Evolutionary conservation across 2,797 vertebrate genomes (phyloP).

Genomic region (Malacoraja senta): DNA sequence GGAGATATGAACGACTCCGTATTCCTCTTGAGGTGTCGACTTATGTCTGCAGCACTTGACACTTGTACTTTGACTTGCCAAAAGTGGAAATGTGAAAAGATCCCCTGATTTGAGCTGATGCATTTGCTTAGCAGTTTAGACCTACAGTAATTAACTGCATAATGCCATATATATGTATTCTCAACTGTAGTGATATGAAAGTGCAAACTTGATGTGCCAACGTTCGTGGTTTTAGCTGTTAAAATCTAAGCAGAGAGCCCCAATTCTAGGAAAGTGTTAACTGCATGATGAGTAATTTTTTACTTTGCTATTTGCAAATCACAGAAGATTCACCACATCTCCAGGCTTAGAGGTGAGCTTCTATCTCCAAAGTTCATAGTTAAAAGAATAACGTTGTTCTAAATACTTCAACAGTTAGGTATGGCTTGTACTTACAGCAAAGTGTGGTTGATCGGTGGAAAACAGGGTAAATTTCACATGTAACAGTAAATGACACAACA

Average conservation of each 20-base stretch:
- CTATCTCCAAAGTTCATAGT: background rate
- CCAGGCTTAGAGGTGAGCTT: background rate
- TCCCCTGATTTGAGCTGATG: too few species aligned
- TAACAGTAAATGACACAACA: too few species aligned
- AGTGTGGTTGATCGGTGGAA: too few species aligned
- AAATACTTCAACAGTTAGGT: background rate
- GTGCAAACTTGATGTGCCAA: conserved; percentile 11
- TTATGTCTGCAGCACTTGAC: background rate
- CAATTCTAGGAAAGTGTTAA: conserved; percentile 30
- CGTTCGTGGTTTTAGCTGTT: conserved; percentile 18
- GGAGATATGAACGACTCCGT: too few species aligned
- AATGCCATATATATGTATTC: background rate
- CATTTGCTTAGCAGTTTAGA: background rate
- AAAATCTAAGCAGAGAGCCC: conserved; percentile 12
- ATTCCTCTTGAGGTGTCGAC: background rate
- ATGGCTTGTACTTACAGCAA: too few species aligned
- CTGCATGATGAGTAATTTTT: conserved; percentile 17
- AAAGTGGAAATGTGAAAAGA: background rate
- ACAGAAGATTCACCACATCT: background rate
- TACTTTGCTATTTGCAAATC: background rate
- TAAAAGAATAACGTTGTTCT: background rate
- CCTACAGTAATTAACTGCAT: background rate
- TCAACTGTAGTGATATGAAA: background rate
- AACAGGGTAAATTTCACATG: background rate
- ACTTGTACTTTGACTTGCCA: background rate